Evolutionary conservation across 2,888 invertebrate species (phyloP).

Genomic region (Cryptocephalus moraei): DNA sequence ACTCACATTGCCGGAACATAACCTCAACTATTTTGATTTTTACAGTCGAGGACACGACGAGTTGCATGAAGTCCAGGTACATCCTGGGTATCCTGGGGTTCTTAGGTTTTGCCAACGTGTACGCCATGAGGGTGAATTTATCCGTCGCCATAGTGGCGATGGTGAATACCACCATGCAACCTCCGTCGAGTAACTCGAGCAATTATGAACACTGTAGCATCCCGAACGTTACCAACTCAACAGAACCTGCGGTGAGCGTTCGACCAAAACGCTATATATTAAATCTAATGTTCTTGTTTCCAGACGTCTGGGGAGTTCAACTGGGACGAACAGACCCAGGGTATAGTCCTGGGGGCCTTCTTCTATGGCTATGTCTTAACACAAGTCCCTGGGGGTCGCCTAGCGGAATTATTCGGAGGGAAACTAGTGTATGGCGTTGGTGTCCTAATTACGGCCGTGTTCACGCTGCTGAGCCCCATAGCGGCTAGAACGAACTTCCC

Average conservation of each 20-base stretch:
- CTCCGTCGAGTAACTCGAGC: conserved; percentile 45
- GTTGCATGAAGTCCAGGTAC: conserved; percentile 63
- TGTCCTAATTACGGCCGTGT: conserved; percentile 67
- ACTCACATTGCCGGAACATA: no score
- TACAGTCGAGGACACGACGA: conserved; percentile 49
- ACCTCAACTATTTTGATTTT: conserved; percentile 6
- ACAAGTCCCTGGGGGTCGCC: conserved; percentile 72
- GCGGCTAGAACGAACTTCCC: conserved; percentile 60
- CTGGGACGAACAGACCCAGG: conserved; percentile 72
- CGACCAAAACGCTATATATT: neutral
- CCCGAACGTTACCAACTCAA: conserved; percentile 36
- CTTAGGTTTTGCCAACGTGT: conserved; percentile 78
- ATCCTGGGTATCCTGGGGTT: conserved; percentile 77
- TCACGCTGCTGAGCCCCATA: conserved; percentile 74
- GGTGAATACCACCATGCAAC: conserved; percentile 64
- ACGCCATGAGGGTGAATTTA: conserved; percentile 83
- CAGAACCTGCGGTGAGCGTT: conserved; percentile 24
- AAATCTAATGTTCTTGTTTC: conserved; percentile 5
- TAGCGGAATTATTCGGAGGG: conserved; percentile 83
- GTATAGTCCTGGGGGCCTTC: conserved; percentile 71
- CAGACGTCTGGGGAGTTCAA: conserved; percentile 62
- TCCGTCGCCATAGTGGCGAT: conserved; percentile 93
- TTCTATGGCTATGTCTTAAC: conserved; percentile 77
- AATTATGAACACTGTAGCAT: conserved; percentile 50
- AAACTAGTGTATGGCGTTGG: conserved; percentile 77